Conservation (phyloP, 2,113 vertebrate genomes). For the Lethenteron reissneri region DNA sequence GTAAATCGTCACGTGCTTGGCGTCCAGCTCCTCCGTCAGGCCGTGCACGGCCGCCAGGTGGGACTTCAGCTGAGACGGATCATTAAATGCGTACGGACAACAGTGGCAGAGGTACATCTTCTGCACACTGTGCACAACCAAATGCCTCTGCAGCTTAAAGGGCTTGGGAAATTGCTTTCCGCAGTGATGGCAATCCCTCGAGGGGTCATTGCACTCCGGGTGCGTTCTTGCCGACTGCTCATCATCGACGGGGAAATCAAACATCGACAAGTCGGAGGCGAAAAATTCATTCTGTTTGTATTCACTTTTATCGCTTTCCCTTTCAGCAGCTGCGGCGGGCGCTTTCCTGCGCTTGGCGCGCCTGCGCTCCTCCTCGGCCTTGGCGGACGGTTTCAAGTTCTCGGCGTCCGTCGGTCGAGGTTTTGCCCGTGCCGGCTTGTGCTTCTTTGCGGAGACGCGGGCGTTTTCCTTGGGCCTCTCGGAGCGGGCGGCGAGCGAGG, state of each 20-base stretch:
- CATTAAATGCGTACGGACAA: conserved; percentile 63
- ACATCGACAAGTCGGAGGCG: neutral
- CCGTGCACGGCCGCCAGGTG: conserved; percentile 51
- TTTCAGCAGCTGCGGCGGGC: no score
- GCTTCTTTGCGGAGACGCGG: no score
- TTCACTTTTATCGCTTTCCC: no score
- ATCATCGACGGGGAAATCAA: conserved; percentile 1
- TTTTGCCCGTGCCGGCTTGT: no score
- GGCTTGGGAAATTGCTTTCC: conserved; percentile 94
- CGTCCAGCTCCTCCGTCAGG: conserved; percentile 40
- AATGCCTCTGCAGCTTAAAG: conserved; percentile 85
- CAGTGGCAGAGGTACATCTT: conserved; percentile 77
- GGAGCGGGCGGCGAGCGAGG: no score
- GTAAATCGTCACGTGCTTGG: conserved; percentile 69
- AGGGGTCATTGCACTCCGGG: conserved; percentile 73
- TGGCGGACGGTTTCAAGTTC: no score
- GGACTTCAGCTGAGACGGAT: conserved; percentile 45
- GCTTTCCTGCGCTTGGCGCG: no score
- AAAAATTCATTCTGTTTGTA: no score
- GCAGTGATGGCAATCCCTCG: conserved; percentile 87
- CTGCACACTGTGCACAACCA: conserved; percentile 81
- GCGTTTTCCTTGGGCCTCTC: no score
- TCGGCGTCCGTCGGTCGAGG: no score
- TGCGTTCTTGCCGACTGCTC: conserved; percentile 25
- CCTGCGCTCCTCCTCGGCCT: no score